These are phyloP conservation scores for Adoxophyes honmai DNA, from an alignment of 1,140 invertebrate genomes.

Conservation along the genomic window DNA sequence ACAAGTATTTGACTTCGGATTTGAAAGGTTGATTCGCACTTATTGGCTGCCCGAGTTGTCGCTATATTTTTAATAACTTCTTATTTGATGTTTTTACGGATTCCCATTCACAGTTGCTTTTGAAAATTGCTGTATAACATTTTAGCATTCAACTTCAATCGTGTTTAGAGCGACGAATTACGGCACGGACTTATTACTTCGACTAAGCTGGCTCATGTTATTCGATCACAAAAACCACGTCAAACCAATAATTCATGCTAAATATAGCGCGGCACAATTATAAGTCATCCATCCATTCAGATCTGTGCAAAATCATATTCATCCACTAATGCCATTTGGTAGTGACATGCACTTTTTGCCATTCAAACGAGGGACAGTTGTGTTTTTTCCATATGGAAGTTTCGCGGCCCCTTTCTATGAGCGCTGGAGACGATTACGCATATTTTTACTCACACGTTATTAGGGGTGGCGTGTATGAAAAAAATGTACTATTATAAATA, in stretches of 20 bases:
- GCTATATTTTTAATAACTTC: background rate
- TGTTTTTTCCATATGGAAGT: slow-evolving; percentile 62
- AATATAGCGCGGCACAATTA: slow-evolving; percentile 72
- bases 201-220: background rate
- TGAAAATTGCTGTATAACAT: background rate
- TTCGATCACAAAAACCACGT: slow-evolving; percentile 49
- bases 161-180: too few species aligned
- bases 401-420: slow-evolving; percentile 32
- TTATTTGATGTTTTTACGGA: background rate
- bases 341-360: slow-evolving; percentile 74
- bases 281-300: slow-evolving; percentile 72
- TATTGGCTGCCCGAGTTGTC: background rate
- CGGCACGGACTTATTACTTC: background rate
- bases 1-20: slow-evolving; percentile 5
- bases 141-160: background rate
- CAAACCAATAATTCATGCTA: slow-evolving; percentile 74
- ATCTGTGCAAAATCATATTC: slow-evolving; percentile 68
- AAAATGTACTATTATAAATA: slow-evolving; percentile 76
- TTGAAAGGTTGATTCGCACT: slow-evolving; percentile 6
- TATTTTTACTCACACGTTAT: slow-evolving; percentile 72
- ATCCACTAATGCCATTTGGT: slow-evolving; percentile 67
- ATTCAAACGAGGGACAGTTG: slow-evolving; percentile 73
- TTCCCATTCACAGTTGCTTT: background rate
- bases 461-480: slow-evolving; percentile 74
- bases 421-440: slow-evolving; percentile 59